Base-by-base conservation (phyloP, 2,113 vertebrate species). In the Ivindomyrus marchei region DNA sequence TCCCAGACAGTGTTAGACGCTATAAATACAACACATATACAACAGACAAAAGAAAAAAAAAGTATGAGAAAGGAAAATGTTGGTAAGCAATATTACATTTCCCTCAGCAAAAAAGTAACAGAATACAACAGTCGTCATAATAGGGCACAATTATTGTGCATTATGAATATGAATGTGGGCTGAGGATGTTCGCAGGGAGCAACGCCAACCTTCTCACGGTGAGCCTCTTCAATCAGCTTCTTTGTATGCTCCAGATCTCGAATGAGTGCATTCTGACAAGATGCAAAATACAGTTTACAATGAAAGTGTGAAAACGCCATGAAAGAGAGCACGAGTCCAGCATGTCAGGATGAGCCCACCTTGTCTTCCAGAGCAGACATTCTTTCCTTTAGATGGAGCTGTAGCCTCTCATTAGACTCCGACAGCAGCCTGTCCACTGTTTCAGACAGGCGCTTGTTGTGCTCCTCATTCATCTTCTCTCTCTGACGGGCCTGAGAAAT, bases 381-480 rank as follows among this genome's bases (percentile, higher is more conserved):
- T 52, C 98, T 95, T 95, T 99, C 98, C 91, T 99, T 99, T 2
- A 99, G 97, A 90, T 99, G 98, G 53, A 99, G 97, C 93, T 99
- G 98, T 4, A 99, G 97, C 91, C 98, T 96, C 94, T 99, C 98
- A 6, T 99, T 99, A 62, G 98, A 99, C 92, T 99, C 98, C 0
- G 98, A 99, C 0, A 99, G 96, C 9, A 99, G 97, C 91, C 97
- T 99, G 94, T 99, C 98, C 47, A 99, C 98, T 0, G 98, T 99
- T 91, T 99, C 98, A 0, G 98, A 99, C 86, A 99, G 95, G 17
- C 98, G 98, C 89, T 97, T 98, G 90, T 99, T 99, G 91, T 99
- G 98, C 53, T 99, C 98, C 91, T 99, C 98, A 3, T 99, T 99
- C 98, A 99, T 99, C 94, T 99, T 99, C 91, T 99, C 98, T 90